Conservation (phyloP, 2,113 vertebrate genomes). For the Hiodon tergisus region DNA sequence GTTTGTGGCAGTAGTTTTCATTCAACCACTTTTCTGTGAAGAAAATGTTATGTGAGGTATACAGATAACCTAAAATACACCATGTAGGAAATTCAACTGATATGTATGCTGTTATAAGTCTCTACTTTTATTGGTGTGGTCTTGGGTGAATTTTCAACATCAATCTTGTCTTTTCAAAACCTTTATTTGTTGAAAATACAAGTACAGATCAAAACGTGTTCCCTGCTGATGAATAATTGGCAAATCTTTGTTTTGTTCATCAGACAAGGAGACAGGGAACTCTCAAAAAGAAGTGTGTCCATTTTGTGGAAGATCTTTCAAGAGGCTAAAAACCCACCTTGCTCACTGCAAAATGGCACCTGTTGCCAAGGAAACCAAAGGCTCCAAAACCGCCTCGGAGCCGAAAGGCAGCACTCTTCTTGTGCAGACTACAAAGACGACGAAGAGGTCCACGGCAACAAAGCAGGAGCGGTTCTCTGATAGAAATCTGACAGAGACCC, state of each 20-base stretch:
- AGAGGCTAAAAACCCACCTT: constrained; percentile 78
- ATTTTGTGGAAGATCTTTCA: constrained; percentile 73
- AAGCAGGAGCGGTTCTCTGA: background rate
- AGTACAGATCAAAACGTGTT: background rate
- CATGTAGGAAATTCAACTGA: too few relatives aligned
- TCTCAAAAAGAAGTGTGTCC: constrained; percentile 67
- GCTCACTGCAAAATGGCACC: constrained; percentile 70
- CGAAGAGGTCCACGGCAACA: background rate
- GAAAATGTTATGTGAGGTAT: too few relatives aligned
- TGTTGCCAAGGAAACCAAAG: constrained; percentile 29
- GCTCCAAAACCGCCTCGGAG: constrained; percentile 21
- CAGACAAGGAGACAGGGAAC: background rate
- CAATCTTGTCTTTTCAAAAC: too few relatives aligned
- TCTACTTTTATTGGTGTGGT: too few relatives aligned
- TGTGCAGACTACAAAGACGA: background rate
- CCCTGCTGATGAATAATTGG: background rate
- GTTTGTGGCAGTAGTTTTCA: too few relatives aligned
- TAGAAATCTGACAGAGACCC: background rate
- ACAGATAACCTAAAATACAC: too few relatives aligned
- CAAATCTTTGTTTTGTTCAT: background rate
- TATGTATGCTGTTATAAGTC: too few relatives aligned
- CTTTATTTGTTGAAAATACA: background rate
- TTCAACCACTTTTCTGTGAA: too few relatives aligned
- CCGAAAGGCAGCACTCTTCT: background rate
- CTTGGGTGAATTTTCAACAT: too few relatives aligned